These are phyloP conservation scores for Indri indri DNA, from an alignment of 2,113 vertebrate species.

Conservation along the genomic window DNA sequence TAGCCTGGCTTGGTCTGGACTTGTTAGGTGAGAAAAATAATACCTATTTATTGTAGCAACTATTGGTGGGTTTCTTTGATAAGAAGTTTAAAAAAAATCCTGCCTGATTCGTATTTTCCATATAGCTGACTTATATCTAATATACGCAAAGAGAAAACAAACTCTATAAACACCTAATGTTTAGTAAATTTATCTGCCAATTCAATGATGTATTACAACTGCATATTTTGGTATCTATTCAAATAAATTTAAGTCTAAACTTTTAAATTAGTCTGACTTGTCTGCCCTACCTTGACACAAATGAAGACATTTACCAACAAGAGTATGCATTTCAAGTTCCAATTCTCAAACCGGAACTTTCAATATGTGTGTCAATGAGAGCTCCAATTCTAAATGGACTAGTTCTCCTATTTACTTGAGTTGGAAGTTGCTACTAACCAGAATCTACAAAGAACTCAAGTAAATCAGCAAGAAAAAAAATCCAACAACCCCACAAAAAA, in stretches of 20 bases:
- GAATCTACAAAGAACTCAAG: too few species aligned
- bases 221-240: background rate
- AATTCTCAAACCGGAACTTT: slow-evolving; percentile 15
- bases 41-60: background rate
- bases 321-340: background rate
- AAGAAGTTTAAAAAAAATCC: background rate
- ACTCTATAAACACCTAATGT: background rate
- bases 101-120: background rate
- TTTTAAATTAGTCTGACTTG: slow-evolving; percentile 9
- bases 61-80: background rate
- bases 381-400: background rate
- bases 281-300: background rate
- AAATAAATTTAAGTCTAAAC: background rate
- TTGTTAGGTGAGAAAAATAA: background rate
- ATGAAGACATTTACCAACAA: background rate
- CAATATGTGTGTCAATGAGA: background rate
- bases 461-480: too few species aligned
- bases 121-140: background rate
- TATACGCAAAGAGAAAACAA: background rate
- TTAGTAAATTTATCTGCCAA: background rate
- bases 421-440: too few species aligned
- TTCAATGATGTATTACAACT: background rate
- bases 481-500: too few species aligned
- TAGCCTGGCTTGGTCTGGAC: background rate
- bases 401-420: background rate